Base-by-base conservation (phyloP, 2,113 vertebrate genomes). In the Apeltes quadracus region DNA sequence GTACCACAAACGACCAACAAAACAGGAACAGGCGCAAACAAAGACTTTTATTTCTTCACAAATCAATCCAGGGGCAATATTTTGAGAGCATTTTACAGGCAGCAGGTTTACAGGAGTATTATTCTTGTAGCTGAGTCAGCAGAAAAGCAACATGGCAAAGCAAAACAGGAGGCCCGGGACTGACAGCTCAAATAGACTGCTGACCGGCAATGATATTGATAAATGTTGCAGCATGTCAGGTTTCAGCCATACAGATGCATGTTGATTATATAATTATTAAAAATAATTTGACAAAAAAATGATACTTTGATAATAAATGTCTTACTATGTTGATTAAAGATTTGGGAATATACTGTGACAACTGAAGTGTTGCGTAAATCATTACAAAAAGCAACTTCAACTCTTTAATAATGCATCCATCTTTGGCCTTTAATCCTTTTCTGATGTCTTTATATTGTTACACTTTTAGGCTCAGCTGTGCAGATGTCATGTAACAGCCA, bases 21-120 rank as follows among this genome's bases (percentile, higher is more conserved):
- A 56, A 72, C 61, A 12, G 36, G 25, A 63, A 59, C 23, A 51
- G 22, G 48, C n/a, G n/a, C 22, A 53, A 56, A 7, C 8, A 73
- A 73, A 64, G 61, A 13, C 6, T 34, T 34, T 7, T 23, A 58
- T 50, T 71, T 43, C n/a, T 51, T 25, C 44, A 34, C 14, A 38
- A 43, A 41, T 18, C 27, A 23, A 9, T 46, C 20, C 44, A n/a
- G 27, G 7, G 25, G 54, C 14, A 7, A 72, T 23, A n/a, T 71
- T 58, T 71, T 41, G n/a, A 8, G 16, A 58, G 23, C 22, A 36
- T 67, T 67, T 23, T 34, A 46, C 16, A n/a, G 20, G 25, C 25
- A n/a, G 41, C 25, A 32, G 27, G 61, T 44, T 29, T 46, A 46
- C 61, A 32, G 16, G 4, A 25, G 23, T 62, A 23, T 44, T 12